Percentiles rank a stretch among this genome's conserved stretches.
Conservation (phyloP, 2,113 vertebrate genomes). For the Strix uralensis region DNA sequence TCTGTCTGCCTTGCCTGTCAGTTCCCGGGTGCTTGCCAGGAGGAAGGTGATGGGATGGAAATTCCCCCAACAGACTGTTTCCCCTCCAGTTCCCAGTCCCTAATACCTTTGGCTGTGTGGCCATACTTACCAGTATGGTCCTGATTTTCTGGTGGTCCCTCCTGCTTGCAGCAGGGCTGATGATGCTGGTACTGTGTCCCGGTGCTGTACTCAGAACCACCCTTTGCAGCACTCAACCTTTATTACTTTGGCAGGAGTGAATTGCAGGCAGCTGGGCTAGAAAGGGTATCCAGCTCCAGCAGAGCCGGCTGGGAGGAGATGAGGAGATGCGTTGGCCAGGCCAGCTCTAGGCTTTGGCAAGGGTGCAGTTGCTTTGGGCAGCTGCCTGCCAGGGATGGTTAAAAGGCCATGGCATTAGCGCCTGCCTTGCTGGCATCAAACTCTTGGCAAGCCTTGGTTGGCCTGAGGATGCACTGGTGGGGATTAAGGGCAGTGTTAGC, state of each 20-base stretch:
- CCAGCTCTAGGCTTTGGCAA: not conserved
- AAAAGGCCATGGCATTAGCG: not conserved
- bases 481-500: not conserved
- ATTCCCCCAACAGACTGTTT: constrained; percentile 4
- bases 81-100: not conserved
- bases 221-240: not conserved
- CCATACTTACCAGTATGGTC: fast-evolving
- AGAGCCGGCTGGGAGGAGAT: not conserved
- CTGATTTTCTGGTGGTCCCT: not conserved
- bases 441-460: not conserved
- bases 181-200: not conserved
- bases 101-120: not conserved
- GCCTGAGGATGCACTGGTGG: not conserved
- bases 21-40: not conserved
- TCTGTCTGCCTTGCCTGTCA: constrained; percentile 12
- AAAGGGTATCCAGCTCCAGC: not conserved
- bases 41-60: constrained; percentile 14
- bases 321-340: not conserved
- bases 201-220: not conserved
- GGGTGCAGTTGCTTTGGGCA: not conserved
- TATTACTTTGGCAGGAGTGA: not conserved
- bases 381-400: not conserved
- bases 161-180: not conserved
- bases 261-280: not conserved
- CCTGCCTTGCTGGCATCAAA: not conserved